Conservation (phyloP, 2,113 vertebrate species). For the Tetrao urogallus region DNA sequence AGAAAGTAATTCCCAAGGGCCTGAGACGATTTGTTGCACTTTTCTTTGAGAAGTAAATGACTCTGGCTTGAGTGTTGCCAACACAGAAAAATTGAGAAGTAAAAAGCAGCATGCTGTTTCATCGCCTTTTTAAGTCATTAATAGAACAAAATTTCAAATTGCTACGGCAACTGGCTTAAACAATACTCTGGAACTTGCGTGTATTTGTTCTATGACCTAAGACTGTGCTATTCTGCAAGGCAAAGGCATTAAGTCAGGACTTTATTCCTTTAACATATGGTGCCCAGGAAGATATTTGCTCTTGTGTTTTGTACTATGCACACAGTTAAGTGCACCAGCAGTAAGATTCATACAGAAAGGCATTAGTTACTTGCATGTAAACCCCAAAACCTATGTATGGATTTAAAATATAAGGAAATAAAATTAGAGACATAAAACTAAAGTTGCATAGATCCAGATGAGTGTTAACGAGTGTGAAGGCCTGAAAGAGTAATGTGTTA, state of each 20-base stretch:
- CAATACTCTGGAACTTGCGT: constrained; percentile 31
- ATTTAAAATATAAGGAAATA: constrained; percentile 69
- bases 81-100: not conserved
- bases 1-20: not conserved
- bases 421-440: constrained; percentile 64
- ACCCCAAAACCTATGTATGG: constrained; percentile 1
- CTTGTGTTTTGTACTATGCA: not conserved
- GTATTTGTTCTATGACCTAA: not conserved
- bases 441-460: constrained; percentile 65
- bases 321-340: not conserved
- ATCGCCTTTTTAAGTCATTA: not conserved
- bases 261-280: constrained; percentile 64
- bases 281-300: constrained; percentile 1
- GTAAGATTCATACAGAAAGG: constrained; percentile 52
- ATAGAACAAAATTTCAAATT: constrained; percentile 9
- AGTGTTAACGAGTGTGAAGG: constrained; percentile 59
- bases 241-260: not conserved
- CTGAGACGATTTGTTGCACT: not conserved
- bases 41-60: not conserved
- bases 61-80: not conserved
- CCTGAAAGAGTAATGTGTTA: constrained; percentile 35
- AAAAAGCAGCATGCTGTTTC: not conserved
- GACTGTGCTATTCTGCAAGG: constrained; percentile 2
- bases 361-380: constrained; percentile 47
- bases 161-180: constrained; percentile 19